phyloP scores from a whole-genome alignment of 2,888 invertebrate species.

The Pammene aurita region DNA sequence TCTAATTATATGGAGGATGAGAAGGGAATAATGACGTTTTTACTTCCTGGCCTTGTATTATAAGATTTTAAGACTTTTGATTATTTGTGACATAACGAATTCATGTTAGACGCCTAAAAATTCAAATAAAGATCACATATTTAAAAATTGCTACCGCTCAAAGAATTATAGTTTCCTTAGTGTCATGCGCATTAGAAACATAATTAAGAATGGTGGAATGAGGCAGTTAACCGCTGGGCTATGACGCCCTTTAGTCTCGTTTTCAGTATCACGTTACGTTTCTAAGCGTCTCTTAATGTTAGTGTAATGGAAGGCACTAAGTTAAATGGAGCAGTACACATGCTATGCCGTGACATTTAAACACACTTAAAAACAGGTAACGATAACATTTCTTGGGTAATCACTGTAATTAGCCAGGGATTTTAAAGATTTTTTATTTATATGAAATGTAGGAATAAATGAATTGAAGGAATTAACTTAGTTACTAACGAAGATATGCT shows the following conservation, averaged over 20 bases:
- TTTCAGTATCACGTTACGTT: constrained; percentile 16
- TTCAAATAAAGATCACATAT: too few relatives aligned
- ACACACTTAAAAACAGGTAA: constrained; percentile 3
- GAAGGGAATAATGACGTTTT: too few relatives aligned
- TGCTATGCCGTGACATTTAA: neutral
- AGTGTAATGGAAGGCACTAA: constrained; percentile 27
- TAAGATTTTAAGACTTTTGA: too few relatives aligned
- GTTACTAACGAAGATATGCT: too few relatives aligned
- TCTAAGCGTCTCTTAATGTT: constrained; percentile 29
- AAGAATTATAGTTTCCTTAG: neutral
- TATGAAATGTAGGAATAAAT: too few relatives aligned
- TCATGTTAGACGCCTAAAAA: too few relatives aligned
- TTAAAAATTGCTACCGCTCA: too few relatives aligned
- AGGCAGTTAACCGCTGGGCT: constrained; percentile 10
- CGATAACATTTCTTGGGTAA: neutral
- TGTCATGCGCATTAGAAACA: neutral
- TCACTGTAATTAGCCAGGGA: neutral
- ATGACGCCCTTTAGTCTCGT: constrained; percentile 14
- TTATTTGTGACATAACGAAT: too few relatives aligned
- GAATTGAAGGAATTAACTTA: too few relatives aligned
- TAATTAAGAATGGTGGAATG: constrained; percentile 18
- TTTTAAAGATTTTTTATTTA: too few relatives aligned
- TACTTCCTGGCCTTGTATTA: too few relatives aligned
- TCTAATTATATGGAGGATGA: too few relatives aligned
- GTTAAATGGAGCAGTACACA: constrained; percentile 20